Conservation (phyloP, 1,140 invertebrate species). For the Bombus superbus region DNA sequence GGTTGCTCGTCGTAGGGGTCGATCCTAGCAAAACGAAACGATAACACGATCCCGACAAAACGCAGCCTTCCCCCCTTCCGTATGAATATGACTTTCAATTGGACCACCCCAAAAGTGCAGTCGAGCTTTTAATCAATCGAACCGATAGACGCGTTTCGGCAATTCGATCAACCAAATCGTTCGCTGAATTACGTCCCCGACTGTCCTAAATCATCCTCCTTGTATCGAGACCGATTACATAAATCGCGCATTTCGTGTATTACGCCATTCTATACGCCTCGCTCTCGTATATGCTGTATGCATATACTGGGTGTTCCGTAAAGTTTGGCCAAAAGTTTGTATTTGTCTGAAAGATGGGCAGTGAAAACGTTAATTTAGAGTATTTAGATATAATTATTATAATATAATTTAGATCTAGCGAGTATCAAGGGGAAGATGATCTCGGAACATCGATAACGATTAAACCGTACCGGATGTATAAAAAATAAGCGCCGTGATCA, state of each 20-base stretch:
- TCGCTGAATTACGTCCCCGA: conserved; percentile 70
- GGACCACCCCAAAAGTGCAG: conserved; percentile 54
- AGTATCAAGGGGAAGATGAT: neutral
- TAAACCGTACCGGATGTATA: neutral
- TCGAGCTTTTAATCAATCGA: conserved; percentile 74
- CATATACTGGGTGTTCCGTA: neutral
- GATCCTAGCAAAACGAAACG: conserved; percentile 20
- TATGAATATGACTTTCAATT: conserved; percentile 69
- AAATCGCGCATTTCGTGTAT: conserved; percentile 47
- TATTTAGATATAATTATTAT: no score
- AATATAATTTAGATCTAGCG: no score
- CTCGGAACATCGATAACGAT: neutral
- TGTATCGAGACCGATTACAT: conserved; percentile 32
- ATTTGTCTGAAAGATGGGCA: no score
- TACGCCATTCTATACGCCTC: conserved; percentile 17
- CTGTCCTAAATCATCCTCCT: conserved; percentile 57
- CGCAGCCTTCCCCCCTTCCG: conserved; percentile 33
- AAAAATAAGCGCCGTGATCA: no score
- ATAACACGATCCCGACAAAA: conserved; percentile 48
- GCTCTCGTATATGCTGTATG: conserved; percentile 14
- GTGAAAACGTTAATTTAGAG: neutral
- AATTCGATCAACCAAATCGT: conserved; percentile 77
- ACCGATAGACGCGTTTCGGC: conserved; percentile 67
- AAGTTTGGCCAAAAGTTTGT: neutral
- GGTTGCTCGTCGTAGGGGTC: conserved; percentile 18